These are phyloP conservation scores for Platalea minor DNA, from an alignment of 2,797 vertebrate species.

Conservation along the genomic window DNA sequence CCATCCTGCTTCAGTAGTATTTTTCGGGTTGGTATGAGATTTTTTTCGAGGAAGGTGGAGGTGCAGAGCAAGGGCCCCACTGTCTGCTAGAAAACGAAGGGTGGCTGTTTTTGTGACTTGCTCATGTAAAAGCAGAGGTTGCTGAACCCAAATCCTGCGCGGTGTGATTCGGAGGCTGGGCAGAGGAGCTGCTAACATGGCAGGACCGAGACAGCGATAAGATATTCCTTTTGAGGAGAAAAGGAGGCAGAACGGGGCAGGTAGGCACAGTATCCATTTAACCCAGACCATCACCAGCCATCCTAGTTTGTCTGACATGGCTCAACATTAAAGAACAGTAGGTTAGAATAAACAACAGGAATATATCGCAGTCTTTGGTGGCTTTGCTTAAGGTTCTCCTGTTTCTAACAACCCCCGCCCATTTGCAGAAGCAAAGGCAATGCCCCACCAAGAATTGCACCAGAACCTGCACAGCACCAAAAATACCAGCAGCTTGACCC, in stretches of 20 bases:
- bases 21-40: not conserved
- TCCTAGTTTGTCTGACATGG: not conserved
- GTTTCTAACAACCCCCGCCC: not conserved
- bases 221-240: not conserved
- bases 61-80: fast-evolving
- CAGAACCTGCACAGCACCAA: not conserved
- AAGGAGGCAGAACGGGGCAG: not conserved
- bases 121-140: not conserved
- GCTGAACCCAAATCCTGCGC: no score
- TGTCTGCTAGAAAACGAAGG: fast-evolving
- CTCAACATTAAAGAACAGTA: not conserved
- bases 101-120: not conserved
- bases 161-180: not conserved
- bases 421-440: not conserved
- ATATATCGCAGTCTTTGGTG: not conserved
- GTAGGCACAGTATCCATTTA: not conserved
- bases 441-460: not conserved
- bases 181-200: not conserved
- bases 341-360: not conserved
- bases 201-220: fast-evolving
- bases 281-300: not conserved
- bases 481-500: not conserved
- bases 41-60: not conserved
- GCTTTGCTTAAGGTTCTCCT: not conserved
- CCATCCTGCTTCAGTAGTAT: not conserved